Evolutionary conservation across 1,140 invertebrate genomes (phyloP).

Genomic region (Drosophila pseudoananassae): DNA sequence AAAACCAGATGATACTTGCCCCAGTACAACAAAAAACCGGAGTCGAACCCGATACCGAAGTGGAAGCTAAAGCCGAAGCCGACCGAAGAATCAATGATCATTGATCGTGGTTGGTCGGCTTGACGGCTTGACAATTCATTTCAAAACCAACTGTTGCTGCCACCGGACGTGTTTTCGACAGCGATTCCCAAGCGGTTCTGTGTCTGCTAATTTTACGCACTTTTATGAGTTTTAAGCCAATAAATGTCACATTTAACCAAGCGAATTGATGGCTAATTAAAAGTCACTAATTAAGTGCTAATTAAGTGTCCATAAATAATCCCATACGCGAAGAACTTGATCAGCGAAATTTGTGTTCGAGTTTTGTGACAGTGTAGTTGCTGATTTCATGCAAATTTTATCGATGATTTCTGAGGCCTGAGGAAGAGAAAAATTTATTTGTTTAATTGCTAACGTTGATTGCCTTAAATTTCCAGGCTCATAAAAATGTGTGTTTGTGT

Average conservation of each 20-base stretch:
- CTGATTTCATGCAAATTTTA: conserved; percentile 67
- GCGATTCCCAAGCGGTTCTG: conserved; percentile 4
- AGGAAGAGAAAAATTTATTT: conserved; percentile 34
- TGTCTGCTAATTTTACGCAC: conserved; percentile 8
- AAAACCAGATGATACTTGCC: conserved; percentile 27
- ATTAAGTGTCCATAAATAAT: conserved; percentile 1
- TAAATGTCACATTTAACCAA: conserved; percentile 7
- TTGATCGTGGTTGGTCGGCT: conserved; percentile 4
- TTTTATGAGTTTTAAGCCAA: background rate
- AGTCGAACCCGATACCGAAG: conserved; percentile 18
- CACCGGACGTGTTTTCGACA: conserved; percentile 34
- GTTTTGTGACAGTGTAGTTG: conserved; percentile 19
- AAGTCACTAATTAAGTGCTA: conserved; percentile 39
- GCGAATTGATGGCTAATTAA: conserved; percentile 39
- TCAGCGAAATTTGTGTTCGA: background rate
- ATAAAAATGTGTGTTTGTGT: conserved; percentile 21
- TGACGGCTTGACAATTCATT: conserved; percentile 53
- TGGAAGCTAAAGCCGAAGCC: conserved; percentile 23
- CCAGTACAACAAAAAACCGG: conserved; percentile 11
- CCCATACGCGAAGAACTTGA: background rate
- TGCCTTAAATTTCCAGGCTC: conserved; percentile 58
- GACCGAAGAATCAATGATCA: conserved; percentile 27
- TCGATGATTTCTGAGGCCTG: conserved; percentile 17
- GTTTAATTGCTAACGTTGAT: conserved; percentile 70
- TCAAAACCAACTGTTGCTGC: conserved; percentile 76